Evolutionary conservation across 1,140 invertebrate genomes (phyloP), one percentile per base, ranked within the genome.

Genomic region (Drosophila ambigua): DNA sequence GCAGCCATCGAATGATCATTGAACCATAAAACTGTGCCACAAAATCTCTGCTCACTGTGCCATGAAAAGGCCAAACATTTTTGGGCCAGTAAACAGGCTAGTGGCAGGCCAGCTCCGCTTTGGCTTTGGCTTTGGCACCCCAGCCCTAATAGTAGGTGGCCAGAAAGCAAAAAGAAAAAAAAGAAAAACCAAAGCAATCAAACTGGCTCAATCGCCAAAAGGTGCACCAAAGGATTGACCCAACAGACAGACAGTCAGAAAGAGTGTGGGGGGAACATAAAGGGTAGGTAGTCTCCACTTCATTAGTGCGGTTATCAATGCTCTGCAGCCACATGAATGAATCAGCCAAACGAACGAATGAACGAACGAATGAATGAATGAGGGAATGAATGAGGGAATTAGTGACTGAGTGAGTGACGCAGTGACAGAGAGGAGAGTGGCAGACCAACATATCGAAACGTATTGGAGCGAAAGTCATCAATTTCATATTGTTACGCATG

Each of bases 401-500:
- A 76, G 52, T 67, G 71, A 41, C 41, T 55, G 68, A 55, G 55
- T 62, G 60, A 54, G 60, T 69, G 60, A 57, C 50, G 55, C 48
- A 57, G 54, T 59, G 50, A 77, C 63, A 44, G 44, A 45, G 44
- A 45, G 50, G 44, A 45, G 44, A 45, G 44, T 73, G 51, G 49
- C 72, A 75, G 72, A 74, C 71, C 72, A 77, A 88, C 79, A 88
- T 88, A 88, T 83, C 83, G 83, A 79, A 83, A 77, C 75, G 79
- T 72, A 88, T 79, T 68, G 76, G 63, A 83, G 79, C 83, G 83
- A 88, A 88, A 88, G 83, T 88, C 83, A 88, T 88, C 83, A 88
- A 88, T 88, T 88, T 88, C 83, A 88, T 88, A 88, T 88, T 88
- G 83, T 88, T 88, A 88, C 83, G 83, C 83, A 88, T 88, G 78